Percentiles rank a stretch among this genome's conserved stretches.
These are phyloP conservation scores for Drosophila paramelanica DNA, from an alignment of 2,888 invertebrate species.

Conservation along the genomic window DNA sequence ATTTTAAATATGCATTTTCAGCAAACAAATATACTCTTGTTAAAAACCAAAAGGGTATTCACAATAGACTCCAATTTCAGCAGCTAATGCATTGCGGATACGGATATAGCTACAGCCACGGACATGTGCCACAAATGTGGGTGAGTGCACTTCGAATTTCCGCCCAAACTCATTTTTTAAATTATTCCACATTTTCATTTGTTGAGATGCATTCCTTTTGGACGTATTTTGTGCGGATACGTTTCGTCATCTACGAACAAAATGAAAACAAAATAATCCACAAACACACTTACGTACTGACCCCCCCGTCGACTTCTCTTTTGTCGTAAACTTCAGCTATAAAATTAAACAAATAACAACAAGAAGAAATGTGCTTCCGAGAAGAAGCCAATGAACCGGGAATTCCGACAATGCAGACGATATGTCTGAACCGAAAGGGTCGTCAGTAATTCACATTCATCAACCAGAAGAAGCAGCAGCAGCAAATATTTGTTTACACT, in stretches of 20 bases:
- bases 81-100: conserved; percentile 34
- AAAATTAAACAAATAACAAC: conserved; percentile 54
- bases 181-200: conserved; percentile 13
- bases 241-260: background rate
- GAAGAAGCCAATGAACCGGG: conserved; percentile 52
- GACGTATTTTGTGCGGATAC: conserved; percentile 21
- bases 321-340: conserved; percentile 71
- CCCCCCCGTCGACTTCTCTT: conserved; percentile 46
- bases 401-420: conserved; percentile 8
- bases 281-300: conserved; percentile 49
- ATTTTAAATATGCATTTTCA: too few relatives aligned
- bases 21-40: background rate
- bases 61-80: conserved; percentile 9
- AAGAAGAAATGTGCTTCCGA: conserved; percentile 40
- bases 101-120: conserved; percentile 27
- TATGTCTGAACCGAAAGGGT: conserved; percentile 12
- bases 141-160: conserved; percentile 33
- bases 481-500: conserved; percentile 14
- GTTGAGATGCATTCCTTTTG: conserved; percentile 30
- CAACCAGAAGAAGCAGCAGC: background rate
- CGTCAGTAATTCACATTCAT: conserved; percentile 1
- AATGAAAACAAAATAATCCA: conserved; percentile 29
- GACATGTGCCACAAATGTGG: conserved; percentile 40
- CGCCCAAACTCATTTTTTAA: background rate
- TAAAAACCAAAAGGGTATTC: conserved; percentile 27